Conservation (phyloP, 2,797 vertebrate species). For the Acanthiza pusilla region DNA sequence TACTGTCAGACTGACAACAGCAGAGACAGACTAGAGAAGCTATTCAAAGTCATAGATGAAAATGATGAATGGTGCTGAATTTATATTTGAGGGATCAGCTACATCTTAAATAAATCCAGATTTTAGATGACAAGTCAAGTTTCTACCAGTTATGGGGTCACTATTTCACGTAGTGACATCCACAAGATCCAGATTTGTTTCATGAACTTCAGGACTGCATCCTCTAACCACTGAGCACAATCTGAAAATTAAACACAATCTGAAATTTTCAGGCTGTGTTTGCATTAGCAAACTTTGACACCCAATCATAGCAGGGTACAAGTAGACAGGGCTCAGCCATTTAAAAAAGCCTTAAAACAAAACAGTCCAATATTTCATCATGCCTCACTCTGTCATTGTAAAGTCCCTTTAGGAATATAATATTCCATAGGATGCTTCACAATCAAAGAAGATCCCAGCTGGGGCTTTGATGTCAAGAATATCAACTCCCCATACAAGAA, state of each 20-base stretch:
- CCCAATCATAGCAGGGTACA: not conserved
- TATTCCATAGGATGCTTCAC: not conserved
- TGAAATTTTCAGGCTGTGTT: not conserved
- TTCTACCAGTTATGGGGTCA: not conserved
- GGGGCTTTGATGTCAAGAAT: not conserved
- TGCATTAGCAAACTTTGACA: not conserved
- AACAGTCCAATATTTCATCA: not conserved
- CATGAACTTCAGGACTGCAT: not conserved
- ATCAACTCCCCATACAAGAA: not conserved
- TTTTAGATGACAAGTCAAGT: not conserved
- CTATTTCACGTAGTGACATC: not conserved
- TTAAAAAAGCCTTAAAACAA: not conserved
- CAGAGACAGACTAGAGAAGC: not conserved
- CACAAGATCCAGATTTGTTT: not conserved
- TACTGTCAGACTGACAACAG: not conserved
- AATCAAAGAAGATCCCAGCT: not conserved
- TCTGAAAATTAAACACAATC: not conserved
- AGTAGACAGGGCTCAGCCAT: not conserved
- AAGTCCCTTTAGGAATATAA: not conserved
- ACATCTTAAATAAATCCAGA: not conserved
- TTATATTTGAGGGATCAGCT: not conserved
- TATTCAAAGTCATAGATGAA: not conserved
- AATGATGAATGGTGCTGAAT: not conserved
- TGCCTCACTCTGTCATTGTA: not conserved
- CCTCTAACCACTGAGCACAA: not conserved